phyloP scores from a whole-genome alignment of 2,797 vertebrate genomes.

The Triplophysa bombifrons region DNA sequence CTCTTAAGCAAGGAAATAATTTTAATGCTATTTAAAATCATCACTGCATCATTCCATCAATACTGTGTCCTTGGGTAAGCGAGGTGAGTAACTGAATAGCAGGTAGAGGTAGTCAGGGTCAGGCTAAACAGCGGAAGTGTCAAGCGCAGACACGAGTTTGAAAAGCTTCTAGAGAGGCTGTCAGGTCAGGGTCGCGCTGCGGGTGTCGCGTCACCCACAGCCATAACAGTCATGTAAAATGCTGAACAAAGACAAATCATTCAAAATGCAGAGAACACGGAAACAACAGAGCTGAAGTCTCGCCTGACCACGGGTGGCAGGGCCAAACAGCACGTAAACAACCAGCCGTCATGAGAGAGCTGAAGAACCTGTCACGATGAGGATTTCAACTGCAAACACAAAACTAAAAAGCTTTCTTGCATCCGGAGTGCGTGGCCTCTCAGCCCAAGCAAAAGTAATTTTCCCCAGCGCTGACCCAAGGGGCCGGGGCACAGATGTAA shows the following conservation, averaged over 20 bases:
- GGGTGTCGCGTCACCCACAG: background rate
- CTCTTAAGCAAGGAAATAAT: background rate
- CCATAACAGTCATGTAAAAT: conserved; percentile 33
- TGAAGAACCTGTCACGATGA: conserved; percentile 37
- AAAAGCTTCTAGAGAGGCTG: conserved; percentile 18
- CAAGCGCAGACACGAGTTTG: conserved; percentile 23
- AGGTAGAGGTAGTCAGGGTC: background rate
- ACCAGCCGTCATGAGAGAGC: conserved; percentile 5
- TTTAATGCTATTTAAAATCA: background rate
- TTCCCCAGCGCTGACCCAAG: conserved; percentile 36
- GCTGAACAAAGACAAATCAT: conserved; percentile 50
- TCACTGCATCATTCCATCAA: background rate
- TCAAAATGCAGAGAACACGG: conserved; percentile 16
- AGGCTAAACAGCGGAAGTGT: conserved; percentile 14
- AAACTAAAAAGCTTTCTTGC: conserved; percentile 46
- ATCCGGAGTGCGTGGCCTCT: conserved; percentile 16
- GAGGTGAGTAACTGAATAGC: background rate
- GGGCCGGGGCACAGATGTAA: conserved; percentile 39
- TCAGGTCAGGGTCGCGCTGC: conserved; percentile 17
- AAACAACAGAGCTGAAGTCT: conserved; percentile 27
- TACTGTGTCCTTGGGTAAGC: background rate
- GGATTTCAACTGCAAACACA: conserved; percentile 42
- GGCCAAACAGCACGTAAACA: conserved; percentile 21
- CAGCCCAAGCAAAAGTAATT: conserved; percentile 39
- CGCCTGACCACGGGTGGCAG: conserved; percentile 25